Evolutionary conservation across 2,888 invertebrate species (phyloP).

Genomic region (Diloba caeruleocephala): DNA sequence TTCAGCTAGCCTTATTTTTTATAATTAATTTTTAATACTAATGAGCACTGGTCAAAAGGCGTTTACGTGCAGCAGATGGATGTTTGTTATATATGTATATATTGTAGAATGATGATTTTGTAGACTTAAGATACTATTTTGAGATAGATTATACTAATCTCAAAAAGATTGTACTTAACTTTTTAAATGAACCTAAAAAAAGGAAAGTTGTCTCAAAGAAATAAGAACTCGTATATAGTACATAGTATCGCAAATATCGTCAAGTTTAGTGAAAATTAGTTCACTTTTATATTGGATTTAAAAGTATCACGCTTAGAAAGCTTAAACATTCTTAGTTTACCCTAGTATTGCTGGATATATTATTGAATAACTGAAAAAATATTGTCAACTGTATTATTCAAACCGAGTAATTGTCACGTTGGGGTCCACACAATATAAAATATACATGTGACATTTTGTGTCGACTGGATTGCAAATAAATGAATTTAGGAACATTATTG

Average conservation of each 20-base stretch:
- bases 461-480: conserved; percentile 1
- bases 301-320: conserved; percentile 28
- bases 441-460: conserved; percentile 17
- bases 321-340: conserved; percentile 16
- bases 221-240: conserved; percentile 16
- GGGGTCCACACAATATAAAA: conserved; percentile 19
- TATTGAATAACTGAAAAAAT: too few relatives aligned
- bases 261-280: conserved; percentile 16
- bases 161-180: conserved; percentile 43
- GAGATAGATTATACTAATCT: conserved; percentile 5
- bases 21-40: conserved; percentile 75
- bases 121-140: conserved; percentile 32
- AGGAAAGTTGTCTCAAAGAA: conserved; percentile 15
- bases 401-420: conserved; percentile 17
- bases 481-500: conserved; percentile 9
- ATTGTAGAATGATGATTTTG: conserved; percentile 46
- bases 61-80: conserved; percentile 73
- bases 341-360: conserved; percentile 9
- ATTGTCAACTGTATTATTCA: conserved; percentile 5
- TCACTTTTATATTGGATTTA: conserved; percentile 23
- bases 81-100: conserved; percentile 64
- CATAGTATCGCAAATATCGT: conserved; percentile 24
- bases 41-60: conserved; percentile 73
- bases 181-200: conserved; percentile 15
- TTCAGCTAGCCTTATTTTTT: conserved; percentile 85